phyloP scores from a whole-genome alignment of 1,140 invertebrate genomes.

The Orchestia grillus region DNA sequence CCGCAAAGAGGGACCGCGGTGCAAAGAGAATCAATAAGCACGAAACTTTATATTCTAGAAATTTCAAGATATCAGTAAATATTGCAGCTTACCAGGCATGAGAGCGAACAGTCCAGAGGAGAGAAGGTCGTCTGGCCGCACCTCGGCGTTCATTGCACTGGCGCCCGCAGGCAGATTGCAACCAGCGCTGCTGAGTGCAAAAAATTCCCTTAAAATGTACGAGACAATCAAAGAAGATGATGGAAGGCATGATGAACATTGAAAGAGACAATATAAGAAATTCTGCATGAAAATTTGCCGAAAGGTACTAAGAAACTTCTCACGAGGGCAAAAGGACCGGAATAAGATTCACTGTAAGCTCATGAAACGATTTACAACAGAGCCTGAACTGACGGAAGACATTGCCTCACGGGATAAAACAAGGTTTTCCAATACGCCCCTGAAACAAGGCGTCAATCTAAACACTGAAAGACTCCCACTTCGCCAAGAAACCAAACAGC shows the following conservation, averaged over 20 bases:
- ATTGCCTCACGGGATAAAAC: no score
- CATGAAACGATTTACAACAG: not conserved
- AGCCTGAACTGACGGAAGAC: not conserved
- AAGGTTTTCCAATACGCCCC: no score
- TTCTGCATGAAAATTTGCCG: no score
- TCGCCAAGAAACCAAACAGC: no score
- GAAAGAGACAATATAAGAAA: not conserved
- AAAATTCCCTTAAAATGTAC: not conserved
- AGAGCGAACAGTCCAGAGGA: conserved; percentile 10
- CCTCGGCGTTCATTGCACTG: not conserved
- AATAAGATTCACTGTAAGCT: not conserved
- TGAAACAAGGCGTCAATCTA: no score
- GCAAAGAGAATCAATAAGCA: not conserved
- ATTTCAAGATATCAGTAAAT: not conserved
- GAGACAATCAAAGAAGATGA: no score
- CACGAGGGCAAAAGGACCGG: not conserved
- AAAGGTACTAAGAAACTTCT: not conserved
- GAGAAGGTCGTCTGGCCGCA: not conserved
- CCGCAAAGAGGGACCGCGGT: not conserved
- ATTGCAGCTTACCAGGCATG: not conserved
- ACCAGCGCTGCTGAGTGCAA: not conserved
- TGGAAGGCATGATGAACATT: not conserved
- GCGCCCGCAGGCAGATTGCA: not conserved
- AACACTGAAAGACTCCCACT: no score
- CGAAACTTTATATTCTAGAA: not conserved